These are phyloP conservation scores for Cyprinodon diabolis DNA, from an alignment of 2,797 vertebrate species.

Conservation along the genomic window DNA sequence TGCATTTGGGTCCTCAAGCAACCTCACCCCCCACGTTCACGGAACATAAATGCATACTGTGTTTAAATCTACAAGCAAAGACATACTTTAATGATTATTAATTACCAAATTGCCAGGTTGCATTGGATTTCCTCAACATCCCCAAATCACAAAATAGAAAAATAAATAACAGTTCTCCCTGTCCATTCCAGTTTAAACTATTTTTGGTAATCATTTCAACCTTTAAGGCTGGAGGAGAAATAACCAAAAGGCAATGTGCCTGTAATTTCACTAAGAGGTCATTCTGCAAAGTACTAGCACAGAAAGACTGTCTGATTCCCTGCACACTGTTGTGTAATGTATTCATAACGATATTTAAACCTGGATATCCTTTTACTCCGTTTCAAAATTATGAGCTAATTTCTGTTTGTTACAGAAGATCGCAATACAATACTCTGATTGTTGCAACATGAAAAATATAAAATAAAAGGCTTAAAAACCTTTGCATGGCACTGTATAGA, in stretches of 20 bases:
- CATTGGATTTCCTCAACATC: too few relatives aligned
- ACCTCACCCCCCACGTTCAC: too few relatives aligned
- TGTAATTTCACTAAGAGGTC: not conserved
- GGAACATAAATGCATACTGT: too few relatives aligned
- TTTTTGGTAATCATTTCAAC: too few relatives aligned
- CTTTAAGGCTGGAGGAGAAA: too few relatives aligned
- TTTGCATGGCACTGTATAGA: not conserved
- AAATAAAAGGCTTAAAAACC: not conserved
- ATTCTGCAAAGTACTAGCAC: not conserved
- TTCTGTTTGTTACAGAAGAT: not conserved
- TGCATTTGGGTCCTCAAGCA: too few relatives aligned
- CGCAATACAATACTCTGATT: not conserved
- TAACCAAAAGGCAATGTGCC: not conserved
- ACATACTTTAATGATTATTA: too few relatives aligned
- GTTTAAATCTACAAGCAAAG: too few relatives aligned
- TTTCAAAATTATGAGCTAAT: not conserved
- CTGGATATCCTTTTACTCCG: not conserved
- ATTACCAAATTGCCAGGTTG: too few relatives aligned
- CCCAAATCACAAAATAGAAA: too few relatives aligned
- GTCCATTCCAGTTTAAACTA: too few relatives aligned
- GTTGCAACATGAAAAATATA: not conserved
- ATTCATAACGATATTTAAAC: not conserved
- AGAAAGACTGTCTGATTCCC: not conserved
- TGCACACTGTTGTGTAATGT: not conserved
- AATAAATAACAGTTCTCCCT: too few relatives aligned